A percentile compares a stretch with the other conserved stretches of the same genome.
These are phyloP conservation scores for Hemicrepidius hirtus DNA, from an alignment of 2,888 invertebrate genomes.

Conservation along the genomic window DNA sequence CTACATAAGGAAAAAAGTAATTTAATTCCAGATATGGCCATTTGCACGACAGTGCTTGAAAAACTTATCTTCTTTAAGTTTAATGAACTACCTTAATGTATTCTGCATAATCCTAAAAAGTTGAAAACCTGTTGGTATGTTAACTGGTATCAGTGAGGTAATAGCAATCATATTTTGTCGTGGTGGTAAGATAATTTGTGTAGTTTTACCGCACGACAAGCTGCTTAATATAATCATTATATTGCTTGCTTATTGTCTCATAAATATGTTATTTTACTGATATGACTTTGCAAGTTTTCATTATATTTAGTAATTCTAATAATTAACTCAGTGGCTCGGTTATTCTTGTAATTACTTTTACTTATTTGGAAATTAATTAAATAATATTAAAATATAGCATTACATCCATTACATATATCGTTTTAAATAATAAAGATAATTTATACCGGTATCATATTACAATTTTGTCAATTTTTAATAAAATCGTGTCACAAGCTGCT, in stretches of 20 bases:
- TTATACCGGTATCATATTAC: no score
- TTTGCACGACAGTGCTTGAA: constrained; percentile 1
- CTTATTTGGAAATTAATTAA: constrained; percentile 14
- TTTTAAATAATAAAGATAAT: not conserved
- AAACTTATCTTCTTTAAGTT: constrained; percentile 22
- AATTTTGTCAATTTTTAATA: no score
- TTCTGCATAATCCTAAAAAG: constrained; percentile 21
- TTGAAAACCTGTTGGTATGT: constrained; percentile 25
- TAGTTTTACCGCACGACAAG: constrained; percentile 27
- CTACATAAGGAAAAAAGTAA: constrained; percentile 13
- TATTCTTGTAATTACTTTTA: not conserved
- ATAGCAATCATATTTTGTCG: constrained; percentile 31
- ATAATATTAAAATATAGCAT: not conserved
- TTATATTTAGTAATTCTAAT: constrained; percentile 17
- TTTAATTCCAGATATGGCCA: constrained; percentile 3
- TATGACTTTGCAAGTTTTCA: constrained; percentile 6
- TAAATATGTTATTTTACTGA: constrained; percentile 36
- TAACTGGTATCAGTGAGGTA: constrained; percentile 28
- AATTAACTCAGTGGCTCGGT: constrained; percentile 11
- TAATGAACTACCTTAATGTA: constrained; percentile 27
- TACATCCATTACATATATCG: no score
- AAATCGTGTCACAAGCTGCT: no score
- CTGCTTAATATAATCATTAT: constrained; percentile 38
- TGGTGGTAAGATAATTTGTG: constrained; percentile 36
- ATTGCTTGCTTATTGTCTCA: constrained; percentile 33